These are phyloP conservation scores for Heliconius erato DNA, from an alignment of 2,888 invertebrate species.

Conservation along the genomic window DNA sequence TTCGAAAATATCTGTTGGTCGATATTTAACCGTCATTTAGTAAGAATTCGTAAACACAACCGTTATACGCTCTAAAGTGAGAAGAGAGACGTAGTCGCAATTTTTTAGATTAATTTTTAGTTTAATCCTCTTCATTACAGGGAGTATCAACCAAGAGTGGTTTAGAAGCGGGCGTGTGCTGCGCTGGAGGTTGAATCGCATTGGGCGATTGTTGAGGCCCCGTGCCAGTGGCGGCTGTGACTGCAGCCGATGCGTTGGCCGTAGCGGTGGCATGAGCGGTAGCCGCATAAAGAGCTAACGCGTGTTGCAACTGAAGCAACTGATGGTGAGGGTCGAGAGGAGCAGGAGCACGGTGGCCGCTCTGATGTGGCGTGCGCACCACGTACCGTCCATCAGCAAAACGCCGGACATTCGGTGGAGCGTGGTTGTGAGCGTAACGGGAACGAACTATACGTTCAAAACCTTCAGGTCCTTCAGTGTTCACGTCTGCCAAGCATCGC, in stretches of 20 bases:
- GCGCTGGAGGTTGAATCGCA: slow-evolving; percentile 65
- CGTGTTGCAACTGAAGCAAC: slow-evolving; percentile 81
- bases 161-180: slow-evolving; percentile 71
- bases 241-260: slow-evolving; percentile 69
- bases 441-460: slow-evolving; percentile 83
- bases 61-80: slow-evolving; percentile 41
- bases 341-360: slow-evolving; percentile 81
- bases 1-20: slow-evolving; percentile 68
- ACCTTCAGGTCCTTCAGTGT: slow-evolving; percentile 83
- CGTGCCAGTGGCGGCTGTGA: slow-evolving; percentile 59
- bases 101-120: slow-evolving; percentile 11
- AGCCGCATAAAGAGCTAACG: slow-evolving; percentile 80
- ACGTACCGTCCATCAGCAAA: slow-evolving; percentile 83
- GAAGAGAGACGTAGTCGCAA: slow-evolving; percentile 56
- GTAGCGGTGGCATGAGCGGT: slow-evolving; percentile 80
- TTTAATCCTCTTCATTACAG: slow-evolving; percentile 80
- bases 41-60: slow-evolving; percentile 42
- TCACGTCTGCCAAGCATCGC: slow-evolving; percentile 81
- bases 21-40: slow-evolving; percentile 53
- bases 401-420: slow-evolving; percentile 81
- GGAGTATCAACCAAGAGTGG: slow-evolving; percentile 81
- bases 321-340: slow-evolving; percentile 82
- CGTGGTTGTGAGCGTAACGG: slow-evolving; percentile 82
- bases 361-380: slow-evolving; percentile 82
- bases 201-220: slow-evolving; percentile 69